Percentiles rank a stretch among this genome's conserved stretches.
phyloP scores from a whole-genome alignment of 2,888 invertebrate species.

The Caenorhabditis sinica region DNA sequence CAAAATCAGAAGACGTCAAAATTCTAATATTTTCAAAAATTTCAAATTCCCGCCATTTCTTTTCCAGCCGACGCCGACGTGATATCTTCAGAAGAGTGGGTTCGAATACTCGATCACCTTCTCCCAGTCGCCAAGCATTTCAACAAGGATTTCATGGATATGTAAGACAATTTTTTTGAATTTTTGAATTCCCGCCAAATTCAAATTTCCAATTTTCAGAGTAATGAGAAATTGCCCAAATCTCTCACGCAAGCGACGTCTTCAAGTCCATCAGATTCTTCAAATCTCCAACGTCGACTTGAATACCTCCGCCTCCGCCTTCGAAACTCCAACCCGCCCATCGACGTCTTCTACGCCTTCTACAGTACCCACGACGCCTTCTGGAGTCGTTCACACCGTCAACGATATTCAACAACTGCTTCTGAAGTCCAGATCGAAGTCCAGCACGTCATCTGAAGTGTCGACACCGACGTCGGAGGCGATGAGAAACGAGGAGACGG shows the following conservation, averaged over 20 bases:
- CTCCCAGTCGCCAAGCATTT: conserved; percentile 42
- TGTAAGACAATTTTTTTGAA: conserved; percentile 28
- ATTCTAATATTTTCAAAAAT: too few relatives aligned
- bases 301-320: neutral
- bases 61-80: conserved; percentile 45
- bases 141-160: conserved; percentile 29
- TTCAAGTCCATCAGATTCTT: conserved; percentile 51
- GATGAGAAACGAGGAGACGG: conserved; percentile 2
- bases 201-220: conserved; percentile 39
- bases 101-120: conserved; percentile 46
- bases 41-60: neutral
- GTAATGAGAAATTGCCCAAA: conserved; percentile 46
- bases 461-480: neutral
- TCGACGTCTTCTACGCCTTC: neutral
- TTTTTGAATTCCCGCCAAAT: neutral
- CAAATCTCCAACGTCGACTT: conserved; percentile 16
- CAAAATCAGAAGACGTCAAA: too few relatives aligned
- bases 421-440: conserved; percentile 19
- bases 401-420: conserved; percentile 57
- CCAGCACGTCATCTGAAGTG: neutral
- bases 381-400: conserved; percentile 38
- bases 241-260: conserved; percentile 44
- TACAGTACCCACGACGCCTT: neutral
- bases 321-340: neutral
- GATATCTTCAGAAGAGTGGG: conserved; percentile 35